A percentile compares a stretch with the other conserved stretches of the same genome.
phyloP scores from a whole-genome alignment of 2,113 vertebrate species.

The human region GRCh38 chr11:95565501-95566000 shows the following conservation, averaged over 20 bases:
- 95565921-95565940: constrained; percentile 49
- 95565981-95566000: constrained; percentile 58
- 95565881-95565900: constrained; percentile 61
- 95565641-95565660: background rate
- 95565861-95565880: constrained; percentile 51
- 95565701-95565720: background rate
- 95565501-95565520: background rate
- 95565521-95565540: background rate
- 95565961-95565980: constrained; percentile 49
- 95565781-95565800: background rate
- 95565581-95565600: background rate
- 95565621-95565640: background rate
- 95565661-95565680: background rate
- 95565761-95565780: background rate
- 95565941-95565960: constrained; percentile 26
- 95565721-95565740: too few species aligned
- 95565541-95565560: background rate
- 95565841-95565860: constrained; percentile 57
- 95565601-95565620: constrained; percentile 40
- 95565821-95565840: constrained; percentile 34
- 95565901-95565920: constrained; percentile 56
- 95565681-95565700: background rate
- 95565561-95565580: background rate
- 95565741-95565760: background rate
- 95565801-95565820: background rate